Conservation (phyloP, 2,113 vertebrate genomes). For the Hydrolagus affinis region DNA sequence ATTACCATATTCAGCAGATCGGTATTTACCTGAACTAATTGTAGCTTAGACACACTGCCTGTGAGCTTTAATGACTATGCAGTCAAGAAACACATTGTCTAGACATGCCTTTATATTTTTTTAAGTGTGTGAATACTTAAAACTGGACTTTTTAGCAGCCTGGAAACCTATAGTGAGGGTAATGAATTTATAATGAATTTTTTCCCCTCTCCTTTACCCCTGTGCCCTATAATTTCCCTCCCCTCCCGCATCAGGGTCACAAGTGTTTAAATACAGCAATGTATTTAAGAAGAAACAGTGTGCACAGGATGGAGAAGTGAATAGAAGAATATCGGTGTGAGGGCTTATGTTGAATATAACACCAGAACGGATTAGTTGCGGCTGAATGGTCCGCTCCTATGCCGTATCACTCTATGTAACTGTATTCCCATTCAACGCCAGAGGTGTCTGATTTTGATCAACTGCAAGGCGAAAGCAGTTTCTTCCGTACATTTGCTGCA, state of each 20-base stretch:
- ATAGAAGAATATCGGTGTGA: no score
- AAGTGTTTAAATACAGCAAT: background rate
- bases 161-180: no score
- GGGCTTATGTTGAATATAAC: no score
- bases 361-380: no score
- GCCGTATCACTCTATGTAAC: no score
- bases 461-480: background rate
- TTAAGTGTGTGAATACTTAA: background rate
- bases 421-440: background rate
- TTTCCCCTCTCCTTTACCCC: constrained; percentile 27
- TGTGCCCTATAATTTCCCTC: constrained; percentile 2
- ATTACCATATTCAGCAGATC: background rate
- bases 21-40: background rate
- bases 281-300: background rate
- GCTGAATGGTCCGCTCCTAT: no score
- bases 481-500: background rate
- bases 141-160: no score
- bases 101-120: background rate
- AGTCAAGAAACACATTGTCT: background rate
- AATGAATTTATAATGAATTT: no score
- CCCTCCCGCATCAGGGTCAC: no score
- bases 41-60: background rate
- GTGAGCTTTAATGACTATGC: background rate
- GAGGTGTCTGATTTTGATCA: background rate
- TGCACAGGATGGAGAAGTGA: no score